A percentile compares a stretch with the other conserved stretches of the same genome.
phyloP scores from a whole-genome alignment of 1,140 invertebrate species.

The Drosophila malerkotliana region DNA sequence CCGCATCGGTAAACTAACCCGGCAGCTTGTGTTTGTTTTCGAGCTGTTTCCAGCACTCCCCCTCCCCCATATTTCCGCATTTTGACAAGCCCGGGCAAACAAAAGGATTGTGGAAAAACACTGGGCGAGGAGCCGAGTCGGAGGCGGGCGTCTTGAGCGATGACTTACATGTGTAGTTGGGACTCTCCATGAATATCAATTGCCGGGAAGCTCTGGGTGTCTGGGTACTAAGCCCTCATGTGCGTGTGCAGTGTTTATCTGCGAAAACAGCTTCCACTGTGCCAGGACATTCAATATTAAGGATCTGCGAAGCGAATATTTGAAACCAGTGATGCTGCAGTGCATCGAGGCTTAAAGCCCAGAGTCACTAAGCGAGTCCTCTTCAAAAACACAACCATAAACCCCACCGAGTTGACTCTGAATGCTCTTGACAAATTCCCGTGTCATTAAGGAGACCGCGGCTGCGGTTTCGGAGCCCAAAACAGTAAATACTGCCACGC shows the following conservation, averaged over 20 bases:
- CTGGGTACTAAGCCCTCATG: conserved; percentile 15
- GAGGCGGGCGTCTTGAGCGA: conserved; percentile 14
- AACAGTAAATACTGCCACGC: conserved; percentile 19
- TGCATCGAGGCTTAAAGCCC: background rate
- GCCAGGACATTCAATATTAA: background rate
- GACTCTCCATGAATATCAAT: conserved; percentile 39
- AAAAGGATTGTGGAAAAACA: conserved; percentile 18
- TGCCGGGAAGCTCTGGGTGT: conserved; percentile 1
- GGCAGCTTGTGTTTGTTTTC: conserved; percentile 35
- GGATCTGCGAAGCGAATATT: no score
- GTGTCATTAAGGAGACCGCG: conserved; percentile 5
- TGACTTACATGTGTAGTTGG: conserved; percentile 28
- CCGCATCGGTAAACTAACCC: conserved; percentile 66
- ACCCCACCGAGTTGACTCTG: background rate
- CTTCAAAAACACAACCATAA: background rate
- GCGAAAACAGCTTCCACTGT: conserved; percentile 16
- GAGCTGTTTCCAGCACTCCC: background rate
- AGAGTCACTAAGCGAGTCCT: no score
- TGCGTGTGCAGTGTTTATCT: conserved; percentile 42
- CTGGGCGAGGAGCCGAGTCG: background rate
- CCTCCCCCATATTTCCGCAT: background rate
- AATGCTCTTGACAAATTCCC: background rate
- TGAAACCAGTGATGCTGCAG: no score
- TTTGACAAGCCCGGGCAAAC: conserved; percentile 27
- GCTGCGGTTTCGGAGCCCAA: conserved; percentile 8